These are phyloP conservation scores for Oriolus oriolus DNA, from an alignment of 2,113 vertebrate species.

Conservation along the genomic window DNA sequence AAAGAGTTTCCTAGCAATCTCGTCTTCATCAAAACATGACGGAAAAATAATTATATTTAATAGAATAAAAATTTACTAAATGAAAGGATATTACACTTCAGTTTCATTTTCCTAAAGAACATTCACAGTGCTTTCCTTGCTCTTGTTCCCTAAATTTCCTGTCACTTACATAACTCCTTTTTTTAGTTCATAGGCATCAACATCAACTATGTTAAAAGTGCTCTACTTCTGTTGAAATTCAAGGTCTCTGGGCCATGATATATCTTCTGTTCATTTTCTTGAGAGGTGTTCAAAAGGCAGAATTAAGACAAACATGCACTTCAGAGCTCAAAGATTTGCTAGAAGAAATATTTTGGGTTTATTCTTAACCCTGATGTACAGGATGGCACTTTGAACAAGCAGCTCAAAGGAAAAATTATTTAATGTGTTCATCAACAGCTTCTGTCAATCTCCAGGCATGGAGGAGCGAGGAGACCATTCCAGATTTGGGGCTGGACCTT, in stretches of 20 bases:
- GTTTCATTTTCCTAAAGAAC: neutral
- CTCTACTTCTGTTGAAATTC: neutral
- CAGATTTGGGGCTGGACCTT: neutral
- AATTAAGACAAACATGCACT: neutral
- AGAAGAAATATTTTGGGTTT: neutral
- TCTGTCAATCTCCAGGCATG: neutral
- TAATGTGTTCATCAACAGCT: neutral
- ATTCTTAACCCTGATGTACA: neutral
- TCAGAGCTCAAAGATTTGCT: neutral
- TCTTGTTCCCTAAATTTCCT: neutral
- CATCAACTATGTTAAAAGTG: neutral
- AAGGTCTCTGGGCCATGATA: neutral
- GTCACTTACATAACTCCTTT: neutral
- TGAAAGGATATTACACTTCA: neutral
- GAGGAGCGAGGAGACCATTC: neutral
- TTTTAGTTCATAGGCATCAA: neutral
- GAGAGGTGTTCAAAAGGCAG: neutral
- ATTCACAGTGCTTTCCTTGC: neutral
- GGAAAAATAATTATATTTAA: slow-evolving; percentile 10
- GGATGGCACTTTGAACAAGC: neutral
- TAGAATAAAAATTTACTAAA: slow-evolving; percentile 2
- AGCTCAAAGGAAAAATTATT: neutral
- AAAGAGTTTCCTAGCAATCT: neutral
- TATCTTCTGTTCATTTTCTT: neutral
- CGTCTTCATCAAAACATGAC: neutral